Percentiles rank a stretch among this genome's conserved stretches.
Evolutionary conservation across 2,113 vertebrate genomes (phyloP).

Genomic region (Noctilio leporinus): DNA sequence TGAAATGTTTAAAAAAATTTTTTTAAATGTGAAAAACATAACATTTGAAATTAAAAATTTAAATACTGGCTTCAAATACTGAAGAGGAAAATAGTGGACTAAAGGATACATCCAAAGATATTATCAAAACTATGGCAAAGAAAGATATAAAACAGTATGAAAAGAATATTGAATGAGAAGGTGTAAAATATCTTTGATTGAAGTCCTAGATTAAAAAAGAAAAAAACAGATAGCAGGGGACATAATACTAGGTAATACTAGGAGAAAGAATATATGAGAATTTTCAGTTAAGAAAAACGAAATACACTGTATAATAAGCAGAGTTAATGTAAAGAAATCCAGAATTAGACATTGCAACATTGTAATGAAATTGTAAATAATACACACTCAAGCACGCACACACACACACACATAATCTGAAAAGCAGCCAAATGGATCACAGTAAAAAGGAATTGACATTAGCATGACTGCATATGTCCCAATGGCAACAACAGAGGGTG

Average conservation of each 20-base stretch:
- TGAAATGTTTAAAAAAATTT: too few species aligned
- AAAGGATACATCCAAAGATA: neutral
- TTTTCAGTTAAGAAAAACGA: neutral
- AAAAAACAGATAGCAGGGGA: too few species aligned
- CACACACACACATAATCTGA: neutral
- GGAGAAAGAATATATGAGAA: neutral
- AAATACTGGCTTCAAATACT: constrained; percentile 7
- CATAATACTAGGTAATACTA: neutral
- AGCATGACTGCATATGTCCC: neutral
- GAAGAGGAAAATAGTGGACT: neutral
- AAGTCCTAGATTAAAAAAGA: neutral
- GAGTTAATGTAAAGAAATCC: neutral
- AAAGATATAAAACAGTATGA: neutral
- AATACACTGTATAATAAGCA: neutral
- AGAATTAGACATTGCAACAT: constrained; percentile 1
- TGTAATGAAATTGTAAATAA: neutral
- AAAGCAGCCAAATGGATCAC: neutral
- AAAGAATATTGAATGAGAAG: neutral
- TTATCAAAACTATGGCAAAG: neutral
- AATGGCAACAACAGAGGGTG: neutral
- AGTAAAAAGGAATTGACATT: neutral
- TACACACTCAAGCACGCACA: neutral
- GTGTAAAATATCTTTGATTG: neutral
- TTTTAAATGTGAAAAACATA: neutral
- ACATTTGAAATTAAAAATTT: constrained; percentile 6